phyloP scores from a whole-genome alignment of 53 echinoderm and acorn worm species.

The Temnopleurus reevesii region DNA sequence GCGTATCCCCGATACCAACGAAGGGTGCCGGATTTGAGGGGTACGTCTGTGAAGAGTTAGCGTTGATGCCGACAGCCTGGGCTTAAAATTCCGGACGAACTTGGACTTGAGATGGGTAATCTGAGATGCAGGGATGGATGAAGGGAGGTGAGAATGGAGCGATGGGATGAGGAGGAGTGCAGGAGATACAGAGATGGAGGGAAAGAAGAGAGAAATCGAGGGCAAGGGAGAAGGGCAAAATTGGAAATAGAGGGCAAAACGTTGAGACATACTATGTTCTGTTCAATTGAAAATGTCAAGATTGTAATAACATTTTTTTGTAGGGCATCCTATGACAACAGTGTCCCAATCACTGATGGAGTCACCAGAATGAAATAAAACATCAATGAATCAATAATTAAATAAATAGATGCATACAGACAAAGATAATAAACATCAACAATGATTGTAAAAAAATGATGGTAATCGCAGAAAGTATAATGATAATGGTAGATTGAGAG shows the following conservation, averaged over 20 bases:
- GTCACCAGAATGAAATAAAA: no score
- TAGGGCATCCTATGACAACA: no score
- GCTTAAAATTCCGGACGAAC: constrained; percentile 26
- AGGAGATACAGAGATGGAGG: neutral
- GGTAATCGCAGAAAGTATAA: neutral
- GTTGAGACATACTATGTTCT: no score
- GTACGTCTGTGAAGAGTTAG: constrained; percentile 21
- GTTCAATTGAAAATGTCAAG: no score
- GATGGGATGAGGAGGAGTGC: neutral
- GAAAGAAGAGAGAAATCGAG: neutral
- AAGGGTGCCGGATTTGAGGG: neutral
- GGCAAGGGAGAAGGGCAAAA: neutral
- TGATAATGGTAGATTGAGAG: neutral
- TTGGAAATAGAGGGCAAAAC: neutral
- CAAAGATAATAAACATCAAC: neutral
- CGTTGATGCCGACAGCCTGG: constrained; percentile 51
- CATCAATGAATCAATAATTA: no score
- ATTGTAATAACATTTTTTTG: no score
- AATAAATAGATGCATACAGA: no score
- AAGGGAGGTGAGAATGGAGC: neutral
- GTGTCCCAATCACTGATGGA: no score
- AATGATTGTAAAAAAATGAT: neutral
- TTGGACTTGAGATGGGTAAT: constrained; percentile 7
- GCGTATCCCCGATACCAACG: constrained; percentile 24
- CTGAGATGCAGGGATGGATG: neutral